A percentile compares a stretch with the other conserved stretches of the same genome.
These are phyloP conservation scores for Ectemnius cavifrons DNA, from an alignment of 2,888 invertebrate genomes.

Conservation along the genomic window DNA sequence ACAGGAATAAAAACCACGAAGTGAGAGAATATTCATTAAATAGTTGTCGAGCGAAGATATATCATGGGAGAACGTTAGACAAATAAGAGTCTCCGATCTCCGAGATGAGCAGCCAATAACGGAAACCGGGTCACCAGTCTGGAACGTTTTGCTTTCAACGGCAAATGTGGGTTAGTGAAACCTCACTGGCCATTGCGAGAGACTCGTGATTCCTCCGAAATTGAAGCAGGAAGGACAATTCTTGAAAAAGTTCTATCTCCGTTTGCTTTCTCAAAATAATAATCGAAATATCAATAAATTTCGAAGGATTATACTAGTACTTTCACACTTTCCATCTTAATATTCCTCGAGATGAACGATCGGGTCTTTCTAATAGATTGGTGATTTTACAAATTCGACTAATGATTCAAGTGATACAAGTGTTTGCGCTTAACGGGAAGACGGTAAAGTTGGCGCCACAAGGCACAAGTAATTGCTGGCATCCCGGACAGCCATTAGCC, in stretches of 20 bases:
- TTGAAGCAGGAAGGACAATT: slow-evolving; percentile 56
- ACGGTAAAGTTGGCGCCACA: too few species aligned
- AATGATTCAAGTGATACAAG: too few species aligned
- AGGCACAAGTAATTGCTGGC: slow-evolving; percentile 1
- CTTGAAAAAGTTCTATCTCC: not conserved
- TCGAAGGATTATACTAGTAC: too few species aligned
- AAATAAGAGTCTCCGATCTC: slow-evolving; percentile 35
- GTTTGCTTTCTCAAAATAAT: not conserved
- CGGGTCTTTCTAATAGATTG: too few species aligned
- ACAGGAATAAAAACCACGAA: too few species aligned
- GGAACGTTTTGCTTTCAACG: slow-evolving; percentile 77
- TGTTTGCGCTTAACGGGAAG: too few species aligned
- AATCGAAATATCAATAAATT: not conserved
- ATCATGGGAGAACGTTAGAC: slow-evolving; percentile 32
- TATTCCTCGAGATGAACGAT: too few species aligned
- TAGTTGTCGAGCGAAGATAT: not conserved
- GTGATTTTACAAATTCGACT: too few species aligned
- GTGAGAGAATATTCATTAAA: too few species aligned
- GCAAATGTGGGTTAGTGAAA: slow-evolving; percentile 78
- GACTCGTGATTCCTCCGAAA: slow-evolving; percentile 65
- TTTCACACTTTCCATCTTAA: too few species aligned
- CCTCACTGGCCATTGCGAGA: slow-evolving; percentile 70
- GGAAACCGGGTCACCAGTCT: slow-evolving; percentile 73
- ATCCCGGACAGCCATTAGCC: not conserved
- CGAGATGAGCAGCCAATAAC: slow-evolving; percentile 52